A percentile compares a stretch with the other conserved stretches of the same genome.
phyloP scores from a whole-genome alignment of 1,140 invertebrate species.

The Drosophila tsacasi region DNA sequence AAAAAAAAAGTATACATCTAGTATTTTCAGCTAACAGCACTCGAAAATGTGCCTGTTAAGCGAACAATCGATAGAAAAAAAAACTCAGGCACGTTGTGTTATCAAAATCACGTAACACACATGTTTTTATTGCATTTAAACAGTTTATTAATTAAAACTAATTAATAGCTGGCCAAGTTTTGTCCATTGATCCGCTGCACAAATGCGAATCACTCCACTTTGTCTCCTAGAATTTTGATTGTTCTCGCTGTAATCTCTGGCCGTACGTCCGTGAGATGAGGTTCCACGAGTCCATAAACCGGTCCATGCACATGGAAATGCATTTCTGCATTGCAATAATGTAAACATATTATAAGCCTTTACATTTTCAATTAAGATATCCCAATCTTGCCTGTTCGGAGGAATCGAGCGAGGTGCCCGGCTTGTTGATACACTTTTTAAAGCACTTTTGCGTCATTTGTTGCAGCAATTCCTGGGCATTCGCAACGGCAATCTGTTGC shows the following conservation, averaged over 20 bases:
- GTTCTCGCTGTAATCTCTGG: constrained; percentile 91
- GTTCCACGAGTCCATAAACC: constrained; percentile 98
- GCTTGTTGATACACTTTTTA: constrained; percentile 96
- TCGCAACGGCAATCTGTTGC: constrained; percentile 97
- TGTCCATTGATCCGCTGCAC: constrained; percentile 14
- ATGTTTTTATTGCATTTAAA: constrained; percentile 52
- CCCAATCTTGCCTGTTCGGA: constrained; percentile 91
- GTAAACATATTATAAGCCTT: neutral
- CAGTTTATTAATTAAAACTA: constrained; percentile 46
- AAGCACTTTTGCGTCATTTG: constrained; percentile 99
- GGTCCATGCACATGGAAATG: constrained; percentile 98
- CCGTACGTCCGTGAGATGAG: constrained; percentile 94
- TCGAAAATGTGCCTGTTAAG: neutral
- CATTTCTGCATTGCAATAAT: constrained; percentile 91
- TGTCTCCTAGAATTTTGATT: constrained; percentile 62
- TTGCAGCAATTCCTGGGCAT: constrained; percentile 96
- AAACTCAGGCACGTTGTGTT: constrained; percentile 24
- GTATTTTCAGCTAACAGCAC: constrained; percentile 21
- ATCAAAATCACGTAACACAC: constrained; percentile 54
- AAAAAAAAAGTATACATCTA: neutral
- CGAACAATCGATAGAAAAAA: neutral
- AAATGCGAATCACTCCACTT: constrained; percentile 23
- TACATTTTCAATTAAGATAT: rapidly evolving
- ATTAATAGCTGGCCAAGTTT: constrained; percentile 40
- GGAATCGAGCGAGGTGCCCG: constrained; percentile 95